These are phyloP conservation scores for Bemisia tabaci DNA, from an alignment of 1,140 invertebrate genomes.

Conservation along the genomic window DNA sequence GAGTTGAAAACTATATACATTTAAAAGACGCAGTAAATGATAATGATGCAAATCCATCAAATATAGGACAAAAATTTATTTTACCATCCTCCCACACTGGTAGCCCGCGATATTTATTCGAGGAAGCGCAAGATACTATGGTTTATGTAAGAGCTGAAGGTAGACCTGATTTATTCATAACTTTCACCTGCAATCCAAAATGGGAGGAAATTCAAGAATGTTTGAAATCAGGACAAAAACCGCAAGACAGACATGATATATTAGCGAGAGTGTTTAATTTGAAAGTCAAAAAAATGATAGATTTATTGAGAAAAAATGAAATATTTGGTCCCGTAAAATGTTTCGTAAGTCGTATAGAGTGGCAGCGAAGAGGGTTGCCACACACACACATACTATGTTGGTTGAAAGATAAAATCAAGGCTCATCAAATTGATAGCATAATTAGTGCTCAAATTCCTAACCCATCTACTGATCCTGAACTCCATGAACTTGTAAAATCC, in stretches of 20 bases:
- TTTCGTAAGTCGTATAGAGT: conserved; percentile 31
- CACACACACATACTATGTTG: no score
- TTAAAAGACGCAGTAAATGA: conserved; percentile 25
- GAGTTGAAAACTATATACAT: conserved; percentile 33
- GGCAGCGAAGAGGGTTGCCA: conserved; percentile 36
- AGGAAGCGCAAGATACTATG: conserved; percentile 33
- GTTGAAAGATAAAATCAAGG: conserved; percentile 27
- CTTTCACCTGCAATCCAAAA: conserved; percentile 13
- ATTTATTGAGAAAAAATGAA: conserved; percentile 10
- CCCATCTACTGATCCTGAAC: conserved; percentile 27
- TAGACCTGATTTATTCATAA: conserved; percentile 30
- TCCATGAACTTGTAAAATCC: conserved; percentile 31
- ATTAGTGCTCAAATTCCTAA: conserved; percentile 41
- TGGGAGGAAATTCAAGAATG: conserved; percentile 13
- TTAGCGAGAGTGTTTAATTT: conserved; percentile 15
- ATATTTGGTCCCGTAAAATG: no score
- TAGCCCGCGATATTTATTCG: conserved; percentile 32
- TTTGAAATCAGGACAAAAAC: conserved; percentile 21
- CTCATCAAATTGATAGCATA: conserved; percentile 31
- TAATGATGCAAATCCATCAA: conserved; percentile 11
- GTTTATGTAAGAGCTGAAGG: conserved; percentile 27
- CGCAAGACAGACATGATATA: conserved; percentile 18
- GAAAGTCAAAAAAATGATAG: conserved; percentile 15
- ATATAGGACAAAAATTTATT: conserved; percentile 22
- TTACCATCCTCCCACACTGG: conserved; percentile 33